Evolutionary conservation across 2,797 vertebrate species (phyloP).

Genomic region (Propithecus perrieri): DNA sequence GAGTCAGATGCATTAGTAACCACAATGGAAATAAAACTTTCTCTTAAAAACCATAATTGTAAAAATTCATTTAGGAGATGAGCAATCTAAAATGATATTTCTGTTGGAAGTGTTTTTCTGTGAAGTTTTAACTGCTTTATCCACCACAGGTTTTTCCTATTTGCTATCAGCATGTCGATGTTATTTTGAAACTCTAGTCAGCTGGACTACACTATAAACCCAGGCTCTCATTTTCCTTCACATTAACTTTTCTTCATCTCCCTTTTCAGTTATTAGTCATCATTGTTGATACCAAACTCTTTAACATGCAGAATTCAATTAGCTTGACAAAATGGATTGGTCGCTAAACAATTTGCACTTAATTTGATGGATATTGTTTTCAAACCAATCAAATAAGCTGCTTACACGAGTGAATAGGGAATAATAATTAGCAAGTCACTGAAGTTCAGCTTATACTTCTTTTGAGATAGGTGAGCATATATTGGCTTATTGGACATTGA

Average conservation of each 20-base stretch:
- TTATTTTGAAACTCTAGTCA: constrained; percentile 52
- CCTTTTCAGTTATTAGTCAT: constrained; percentile 11
- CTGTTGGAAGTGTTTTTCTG: constrained; percentile 18
- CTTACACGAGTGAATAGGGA: background rate
- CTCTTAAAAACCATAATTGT: background rate
- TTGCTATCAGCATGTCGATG: background rate
- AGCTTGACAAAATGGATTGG: background rate
- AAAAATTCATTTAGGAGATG: constrained; percentile 44
- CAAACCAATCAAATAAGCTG: background rate
- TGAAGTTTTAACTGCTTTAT: background rate
- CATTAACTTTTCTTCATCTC: constrained; percentile 8
- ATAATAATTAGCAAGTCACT: background rate
- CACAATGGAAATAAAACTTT: constrained; percentile 9
- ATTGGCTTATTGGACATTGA: background rate
- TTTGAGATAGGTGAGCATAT: background rate
- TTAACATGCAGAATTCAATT: background rate
- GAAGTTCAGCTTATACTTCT: background rate
- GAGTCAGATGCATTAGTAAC: constrained; percentile 44
- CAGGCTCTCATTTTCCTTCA: constrained; percentile 35
- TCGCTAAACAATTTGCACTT: background rate
- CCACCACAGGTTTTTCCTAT: background rate
- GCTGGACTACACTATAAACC: background rate
- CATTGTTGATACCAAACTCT: background rate
- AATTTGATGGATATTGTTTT: background rate
- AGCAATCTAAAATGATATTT: constrained; percentile 42